Conservation (phyloP, 1,140 invertebrate species). For the Gonatopus flavifemur region DNA sequence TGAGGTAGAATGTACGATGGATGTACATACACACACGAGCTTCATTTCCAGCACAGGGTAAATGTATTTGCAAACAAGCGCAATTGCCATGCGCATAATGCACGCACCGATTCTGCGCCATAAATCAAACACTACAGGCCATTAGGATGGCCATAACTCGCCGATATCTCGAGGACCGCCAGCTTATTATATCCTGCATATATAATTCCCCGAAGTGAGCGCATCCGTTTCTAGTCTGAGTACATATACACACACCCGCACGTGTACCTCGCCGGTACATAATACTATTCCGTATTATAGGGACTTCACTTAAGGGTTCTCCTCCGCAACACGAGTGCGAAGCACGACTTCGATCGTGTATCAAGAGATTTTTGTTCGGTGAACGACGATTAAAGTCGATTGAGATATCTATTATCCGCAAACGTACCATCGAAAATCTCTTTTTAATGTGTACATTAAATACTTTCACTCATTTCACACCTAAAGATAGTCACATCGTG, state of each 20-base stretch:
- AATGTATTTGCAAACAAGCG: slow-evolving; percentile 24
- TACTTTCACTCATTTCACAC: no score
- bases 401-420: no score
- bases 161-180: slow-evolving; percentile 57
- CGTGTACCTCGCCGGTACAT: slow-evolving; percentile 13
- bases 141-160: slow-evolving; percentile 55
- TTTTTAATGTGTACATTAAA: no score
- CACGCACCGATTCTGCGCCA: slow-evolving; percentile 38
- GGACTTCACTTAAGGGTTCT: no score
- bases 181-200: slow-evolving; percentile 58
- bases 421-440: no score
- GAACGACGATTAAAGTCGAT: no score
- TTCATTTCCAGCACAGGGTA: slow-evolving; percentile 28
- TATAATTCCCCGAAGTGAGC: slow-evolving; percentile 53
- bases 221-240: slow-evolving; percentile 32
- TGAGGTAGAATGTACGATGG: no score
- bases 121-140: slow-evolving; percentile 56
- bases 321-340: no score
- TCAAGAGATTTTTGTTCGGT: no score
- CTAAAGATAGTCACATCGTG: no score
- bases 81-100: not conserved
- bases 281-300: no score
- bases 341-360: no score
- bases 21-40: slow-evolving; percentile 24
- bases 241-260: slow-evolving; percentile 13